Percentiles rank a stretch among this genome's conserved stretches.
Evolutionary conservation across 2,113 vertebrate species (phyloP).

Genomic region (Pampusana beccarii): DNA sequence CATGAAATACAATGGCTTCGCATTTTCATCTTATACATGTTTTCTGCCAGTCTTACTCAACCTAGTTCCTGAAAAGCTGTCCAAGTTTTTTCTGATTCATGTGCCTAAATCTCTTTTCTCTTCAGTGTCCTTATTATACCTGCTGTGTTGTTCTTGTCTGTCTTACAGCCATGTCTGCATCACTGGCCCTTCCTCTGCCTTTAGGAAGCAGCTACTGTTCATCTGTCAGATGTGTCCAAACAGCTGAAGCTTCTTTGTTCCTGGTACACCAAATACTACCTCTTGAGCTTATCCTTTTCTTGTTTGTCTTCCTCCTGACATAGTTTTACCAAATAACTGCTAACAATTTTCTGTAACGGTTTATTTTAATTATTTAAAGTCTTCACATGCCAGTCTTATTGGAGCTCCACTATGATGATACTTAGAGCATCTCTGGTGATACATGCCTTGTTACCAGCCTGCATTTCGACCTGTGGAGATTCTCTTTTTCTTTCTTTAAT

Average conservation of each 20-base stretch:
- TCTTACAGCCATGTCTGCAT: background rate
- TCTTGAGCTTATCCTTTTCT: background rate
- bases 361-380: background rate
- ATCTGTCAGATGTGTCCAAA: background rate
- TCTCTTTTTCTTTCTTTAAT: too few relatives aligned
- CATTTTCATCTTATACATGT: background rate
- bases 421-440: background rate
- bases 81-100: background rate
- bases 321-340: background rate
- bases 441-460: background rate
- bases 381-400: accelerated
- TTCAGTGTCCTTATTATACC: background rate
- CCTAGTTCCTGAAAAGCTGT: background rate
- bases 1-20: background rate
- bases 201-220: background rate
- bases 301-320: background rate
- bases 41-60: background rate
- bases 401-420: background rate
- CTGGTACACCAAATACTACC: background rate
- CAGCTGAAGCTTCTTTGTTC: background rate
- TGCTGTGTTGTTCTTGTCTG: background rate
- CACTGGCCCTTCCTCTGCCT: background rate
- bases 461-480: background rate
- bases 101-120: background rate
- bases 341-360: background rate